These are phyloP conservation scores for Dolichoris vasculosae DNA, from an alignment of 1,140 invertebrate species.

Conservation along the genomic window DNA sequence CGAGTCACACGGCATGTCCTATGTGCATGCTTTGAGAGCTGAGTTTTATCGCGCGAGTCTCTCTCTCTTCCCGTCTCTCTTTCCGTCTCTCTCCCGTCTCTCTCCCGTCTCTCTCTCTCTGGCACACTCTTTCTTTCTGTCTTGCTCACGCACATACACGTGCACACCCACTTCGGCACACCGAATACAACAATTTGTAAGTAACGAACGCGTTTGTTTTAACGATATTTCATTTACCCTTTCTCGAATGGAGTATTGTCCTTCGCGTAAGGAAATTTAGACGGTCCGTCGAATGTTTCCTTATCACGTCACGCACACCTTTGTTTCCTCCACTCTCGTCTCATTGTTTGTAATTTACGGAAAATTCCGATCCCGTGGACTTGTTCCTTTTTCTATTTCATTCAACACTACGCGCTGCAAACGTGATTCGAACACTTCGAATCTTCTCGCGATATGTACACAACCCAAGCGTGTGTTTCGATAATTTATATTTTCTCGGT, in stretches of 20 bases:
- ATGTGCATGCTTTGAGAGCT: constrained; percentile 54
- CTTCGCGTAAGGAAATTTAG: background rate
- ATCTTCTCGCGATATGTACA: background rate
- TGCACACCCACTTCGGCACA: background rate
- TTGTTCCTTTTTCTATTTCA: background rate
- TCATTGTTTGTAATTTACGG: background rate
- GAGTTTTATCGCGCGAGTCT: background rate
- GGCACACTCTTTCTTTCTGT: background rate
- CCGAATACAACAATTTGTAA: background rate
- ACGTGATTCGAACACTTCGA: background rate
- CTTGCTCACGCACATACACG: background rate
- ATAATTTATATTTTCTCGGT: background rate
- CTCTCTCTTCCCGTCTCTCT: background rate
- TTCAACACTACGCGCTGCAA: background rate
- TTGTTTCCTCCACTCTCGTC: background rate
- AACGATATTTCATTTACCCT: background rate
- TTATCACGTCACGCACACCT: constrained; percentile 6
- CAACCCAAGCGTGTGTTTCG: no score
- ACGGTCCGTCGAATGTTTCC: background rate
- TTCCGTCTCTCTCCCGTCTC: background rate
- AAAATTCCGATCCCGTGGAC: constrained; percentile 8
- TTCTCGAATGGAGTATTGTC: background rate
- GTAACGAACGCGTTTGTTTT: background rate
- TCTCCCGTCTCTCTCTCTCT: constrained; percentile 7
- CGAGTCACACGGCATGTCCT: constrained; percentile 67